Conservation (phyloP, 2,113 vertebrate species). For the Erythrolamprus reginae region DNA sequence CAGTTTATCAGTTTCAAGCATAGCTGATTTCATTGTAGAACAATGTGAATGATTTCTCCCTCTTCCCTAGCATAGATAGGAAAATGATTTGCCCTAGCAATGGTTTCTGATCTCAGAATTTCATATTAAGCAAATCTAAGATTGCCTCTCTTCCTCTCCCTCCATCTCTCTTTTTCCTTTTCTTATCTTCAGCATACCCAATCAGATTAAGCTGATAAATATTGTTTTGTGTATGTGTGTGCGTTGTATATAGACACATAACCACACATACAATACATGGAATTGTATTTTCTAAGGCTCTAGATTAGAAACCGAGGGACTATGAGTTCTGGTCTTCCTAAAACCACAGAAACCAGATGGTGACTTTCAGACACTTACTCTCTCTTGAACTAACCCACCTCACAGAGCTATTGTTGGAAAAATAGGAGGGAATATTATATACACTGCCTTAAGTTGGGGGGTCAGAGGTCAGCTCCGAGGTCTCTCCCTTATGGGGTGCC, state of each 20-base stretch:
- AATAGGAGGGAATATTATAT: neutral
- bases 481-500: too few relatives aligned
- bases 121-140: neutral
- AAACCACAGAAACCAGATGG: neutral
- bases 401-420: neutral
- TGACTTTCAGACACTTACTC: neutral
- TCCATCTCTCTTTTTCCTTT: neutral
- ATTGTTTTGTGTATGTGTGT: neutral
- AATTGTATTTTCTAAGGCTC: neutral
- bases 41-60: neutral
- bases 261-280: neutral
- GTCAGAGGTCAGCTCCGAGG: too few relatives aligned
- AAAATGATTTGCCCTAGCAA: neutral
- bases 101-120: neutral
- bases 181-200: neutral
- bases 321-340: neutral
- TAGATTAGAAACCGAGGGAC: neutral
- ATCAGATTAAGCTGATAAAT: neutral
- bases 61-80: neutral
- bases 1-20: neutral
- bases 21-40: neutral
- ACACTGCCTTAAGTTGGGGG: neutral
- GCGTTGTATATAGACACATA: neutral
- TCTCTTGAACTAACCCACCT: neutral
- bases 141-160: neutral